These are phyloP conservation scores for Sarcophaga carnaria DNA, from an alignment of 2,888 invertebrate species.

Conservation along the genomic window DNA sequence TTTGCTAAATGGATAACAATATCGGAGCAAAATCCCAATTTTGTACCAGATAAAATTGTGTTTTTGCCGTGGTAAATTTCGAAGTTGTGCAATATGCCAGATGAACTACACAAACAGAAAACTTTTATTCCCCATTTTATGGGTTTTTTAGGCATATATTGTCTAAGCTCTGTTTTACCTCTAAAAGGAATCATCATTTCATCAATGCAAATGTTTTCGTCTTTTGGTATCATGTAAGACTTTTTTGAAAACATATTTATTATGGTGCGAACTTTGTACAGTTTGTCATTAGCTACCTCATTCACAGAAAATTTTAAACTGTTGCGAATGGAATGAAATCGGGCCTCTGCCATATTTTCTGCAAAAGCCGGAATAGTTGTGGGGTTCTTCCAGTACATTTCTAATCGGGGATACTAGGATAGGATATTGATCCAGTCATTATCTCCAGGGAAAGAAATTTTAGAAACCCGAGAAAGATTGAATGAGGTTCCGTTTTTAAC, in stretches of 20 bases:
- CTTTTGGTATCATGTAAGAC: not conserved
- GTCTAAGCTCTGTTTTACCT: not conserved
- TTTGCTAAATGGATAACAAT: constrained; percentile 1
- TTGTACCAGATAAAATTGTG: constrained; percentile 1
- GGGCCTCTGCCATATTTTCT: not conserved
- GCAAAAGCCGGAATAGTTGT: not conserved
- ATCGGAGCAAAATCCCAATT: constrained; percentile 1
- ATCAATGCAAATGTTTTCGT: not conserved
- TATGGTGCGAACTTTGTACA: not conserved
- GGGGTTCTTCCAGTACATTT: not conserved
- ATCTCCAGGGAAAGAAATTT: not conserved
- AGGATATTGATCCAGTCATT: constrained; percentile 2
- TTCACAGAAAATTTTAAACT: not conserved
- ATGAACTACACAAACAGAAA: not conserved
- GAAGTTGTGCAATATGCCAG: too few relatives aligned
- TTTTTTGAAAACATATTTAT: not conserved
- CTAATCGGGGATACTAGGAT: constrained; percentile 5
- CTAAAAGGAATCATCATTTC: constrained; percentile 6
- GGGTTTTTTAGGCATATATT: not conserved
- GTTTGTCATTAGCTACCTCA: not conserved
- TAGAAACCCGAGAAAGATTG: not conserved
- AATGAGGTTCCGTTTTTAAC: not conserved
- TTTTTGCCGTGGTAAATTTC: not conserved
- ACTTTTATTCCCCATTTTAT: not conserved
- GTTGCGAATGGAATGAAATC: constrained; percentile 2